Evolutionary conservation across 2,797 vertebrate genomes (phyloP), one percentile per base, ranked within the genome.

Genomic region (Acrossocheilus fasciatus): DNA sequence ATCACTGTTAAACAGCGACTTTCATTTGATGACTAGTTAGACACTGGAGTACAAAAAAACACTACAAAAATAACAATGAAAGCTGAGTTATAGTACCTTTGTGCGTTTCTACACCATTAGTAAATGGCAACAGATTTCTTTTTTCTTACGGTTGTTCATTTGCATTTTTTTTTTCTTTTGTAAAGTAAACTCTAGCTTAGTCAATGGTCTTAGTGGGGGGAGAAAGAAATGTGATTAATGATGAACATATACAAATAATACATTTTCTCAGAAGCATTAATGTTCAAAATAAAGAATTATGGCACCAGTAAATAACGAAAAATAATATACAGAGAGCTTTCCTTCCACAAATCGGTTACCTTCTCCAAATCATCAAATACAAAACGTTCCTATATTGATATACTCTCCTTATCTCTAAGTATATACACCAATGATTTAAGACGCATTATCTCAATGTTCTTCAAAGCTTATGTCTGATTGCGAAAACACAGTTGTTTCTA

Each of bases 221-320:
- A 18, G 23, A 6, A 69, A 69, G 10, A 69, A 78, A 69, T 57
- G n/a, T 54, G 43, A 80, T 66, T 15, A 73, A 52, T 39, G 70
- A 11, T 57, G 36, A 88, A 78, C n/a, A 45, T 45, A 66, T 82
- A 75, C 41, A 72, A 86, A 73, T 20, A 9, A 57, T 30, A 54
- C 50, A 57, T 76, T 72, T 45, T 10, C 43, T 45, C 9, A 45
- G 43, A 68, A 70, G 86, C 26, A 54, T 82, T 57, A 85, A 84
- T 54, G 83, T 57, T 83, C 59, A 64, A 89, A 64, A 68, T 88
- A 87, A 78, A 90, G 81, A 87, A 77, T 82, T 89, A 90, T 88
- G 91, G 90, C 91, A 92, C 88, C 52, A 87, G 88, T 81, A 86
- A 80, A 90, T 85, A 91, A 91, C 41, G 14, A 73, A 79, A 86